phyloP scores from a whole-genome alignment of 1,140 invertebrate genomes.

The Lerema accius region DNA sequence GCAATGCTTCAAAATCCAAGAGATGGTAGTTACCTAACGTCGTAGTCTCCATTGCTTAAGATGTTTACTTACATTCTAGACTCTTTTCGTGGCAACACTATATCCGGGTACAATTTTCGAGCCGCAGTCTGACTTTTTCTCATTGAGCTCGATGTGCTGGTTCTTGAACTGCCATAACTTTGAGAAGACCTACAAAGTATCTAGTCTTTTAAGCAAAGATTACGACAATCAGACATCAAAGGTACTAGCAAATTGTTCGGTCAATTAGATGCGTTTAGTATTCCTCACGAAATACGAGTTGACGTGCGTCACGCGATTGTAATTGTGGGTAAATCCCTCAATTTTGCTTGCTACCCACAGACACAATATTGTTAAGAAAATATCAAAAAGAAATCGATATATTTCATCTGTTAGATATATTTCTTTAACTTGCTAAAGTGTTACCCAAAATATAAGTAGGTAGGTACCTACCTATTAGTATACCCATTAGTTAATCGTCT shows the following conservation, averaged over 20 bases:
- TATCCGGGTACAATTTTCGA: slow-evolving; percentile 42
- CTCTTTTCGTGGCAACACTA: slow-evolving; percentile 43
- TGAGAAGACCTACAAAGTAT: slow-evolving; percentile 32
- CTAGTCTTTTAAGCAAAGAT: too few relatives aligned
- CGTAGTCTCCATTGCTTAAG: too few relatives aligned
- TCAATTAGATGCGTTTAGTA: slow-evolving; percentile 5
- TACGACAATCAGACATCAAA: background rate
- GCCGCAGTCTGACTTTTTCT: slow-evolving; percentile 41
- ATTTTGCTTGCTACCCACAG: background rate
- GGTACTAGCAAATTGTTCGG: background rate
- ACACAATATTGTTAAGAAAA: background rate
- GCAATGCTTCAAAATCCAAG: too few relatives aligned
- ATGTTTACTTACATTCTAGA: slow-evolving; percentile 43
- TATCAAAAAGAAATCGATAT: too few relatives aligned
- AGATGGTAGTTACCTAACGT: too few relatives aligned
- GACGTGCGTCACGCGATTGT: slow-evolving; percentile 12
- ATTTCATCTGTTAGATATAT: too few relatives aligned
- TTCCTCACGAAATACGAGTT: background rate
- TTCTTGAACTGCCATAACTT: slow-evolving; percentile 39
- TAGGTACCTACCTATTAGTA: too few relatives aligned
- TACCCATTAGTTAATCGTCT: too few relatives aligned
- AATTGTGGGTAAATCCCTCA: background rate
- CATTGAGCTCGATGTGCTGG: slow-evolving; percentile 35
- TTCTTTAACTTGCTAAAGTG: too few relatives aligned
- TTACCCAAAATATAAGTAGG: too few relatives aligned